phyloP scores from a whole-genome alignment of 1,140 invertebrate genomes.

The Papilio machaon region DNA sequence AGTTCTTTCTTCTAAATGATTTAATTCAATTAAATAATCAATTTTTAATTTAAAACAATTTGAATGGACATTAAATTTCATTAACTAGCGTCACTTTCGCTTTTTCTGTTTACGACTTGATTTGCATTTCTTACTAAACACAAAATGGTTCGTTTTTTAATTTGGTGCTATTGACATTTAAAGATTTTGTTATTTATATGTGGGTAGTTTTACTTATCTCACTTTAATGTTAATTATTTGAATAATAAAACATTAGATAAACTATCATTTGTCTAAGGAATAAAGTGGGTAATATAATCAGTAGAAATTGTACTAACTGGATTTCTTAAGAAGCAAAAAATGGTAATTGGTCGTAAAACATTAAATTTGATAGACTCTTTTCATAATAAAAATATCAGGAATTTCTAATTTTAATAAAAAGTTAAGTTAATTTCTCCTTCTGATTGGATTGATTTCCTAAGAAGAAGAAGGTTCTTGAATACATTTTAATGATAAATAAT shows the following conservation, averaged over 20 bases:
- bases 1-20: slow-evolving; percentile 8
- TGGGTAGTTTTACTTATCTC: neutral
- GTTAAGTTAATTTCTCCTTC: neutral
- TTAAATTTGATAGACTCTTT: neutral
- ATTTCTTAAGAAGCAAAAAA: no score
- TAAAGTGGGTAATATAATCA: no score
- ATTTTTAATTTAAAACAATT: slow-evolving; percentile 30
- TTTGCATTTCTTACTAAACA: slow-evolving; percentile 54
- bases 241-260: neutral
- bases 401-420: neutral
- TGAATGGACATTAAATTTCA: neutral
- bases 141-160: neutral
- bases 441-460: neutral
- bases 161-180: neutral
- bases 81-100: slow-evolving; percentile 42
- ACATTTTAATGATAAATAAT: no score
- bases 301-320: no score
- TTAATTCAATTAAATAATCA: slow-evolving; percentile 8
- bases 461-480: no score
- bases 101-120: slow-evolving; percentile 48
- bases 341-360: neutral
- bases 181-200: neutral
- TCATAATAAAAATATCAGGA: neutral
- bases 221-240: neutral
- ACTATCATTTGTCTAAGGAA: neutral